Base-by-base conservation (phyloP, 2,797 vertebrate genomes). In the Ciconia nigra region DNA sequence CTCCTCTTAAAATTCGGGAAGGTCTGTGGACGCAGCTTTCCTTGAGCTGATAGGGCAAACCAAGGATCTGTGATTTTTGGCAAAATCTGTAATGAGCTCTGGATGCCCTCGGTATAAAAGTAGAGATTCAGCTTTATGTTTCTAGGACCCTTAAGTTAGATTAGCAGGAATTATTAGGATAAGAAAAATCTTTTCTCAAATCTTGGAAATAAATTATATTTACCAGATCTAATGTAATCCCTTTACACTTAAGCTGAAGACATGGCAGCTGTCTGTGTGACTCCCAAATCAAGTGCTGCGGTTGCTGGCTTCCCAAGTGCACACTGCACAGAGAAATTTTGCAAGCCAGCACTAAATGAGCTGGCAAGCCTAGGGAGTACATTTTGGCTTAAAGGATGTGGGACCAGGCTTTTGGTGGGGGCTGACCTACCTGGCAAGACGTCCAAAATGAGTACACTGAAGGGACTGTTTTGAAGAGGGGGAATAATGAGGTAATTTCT, bases 241-340 rank as follows among this genome's bases (percentile, higher is more conserved):
- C 63, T 96, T 89, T 95, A 44, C 0, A 4, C 61, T 92, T 93
- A 87, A 95, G 67, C 35, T 71, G 54, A 90, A 83, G 81, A 87
- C 16, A 19, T 41, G 86, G 47, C 37, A 90, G 63, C 57, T 93
- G 70, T 63, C 44, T 70, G 6, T 42, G 26, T 78, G 78, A 73
- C 59, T 81, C 63, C 24, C 33, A 54, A 3, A 69, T 26, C 22
- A 62, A 61, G 37, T 28, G 13, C 47, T 42, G 25, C 0, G 1
- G 46, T 39, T 0, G 2, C 74, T 58, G 83, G 46, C 55, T 74
- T 72, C 35, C 29, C 20, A 28, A 58, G 35, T 10, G 35, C 71
- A 10, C 21, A 5, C 29, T 18, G 13, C 71, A 28, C 18, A 15
- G 55, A 25, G 54, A 44, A 66, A 35, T 37, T 44, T 49, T 76